These are phyloP conservation scores for Tachysurus fulvidraco DNA, from an alignment of 2,113 vertebrate species.

Conservation along the genomic window DNA sequence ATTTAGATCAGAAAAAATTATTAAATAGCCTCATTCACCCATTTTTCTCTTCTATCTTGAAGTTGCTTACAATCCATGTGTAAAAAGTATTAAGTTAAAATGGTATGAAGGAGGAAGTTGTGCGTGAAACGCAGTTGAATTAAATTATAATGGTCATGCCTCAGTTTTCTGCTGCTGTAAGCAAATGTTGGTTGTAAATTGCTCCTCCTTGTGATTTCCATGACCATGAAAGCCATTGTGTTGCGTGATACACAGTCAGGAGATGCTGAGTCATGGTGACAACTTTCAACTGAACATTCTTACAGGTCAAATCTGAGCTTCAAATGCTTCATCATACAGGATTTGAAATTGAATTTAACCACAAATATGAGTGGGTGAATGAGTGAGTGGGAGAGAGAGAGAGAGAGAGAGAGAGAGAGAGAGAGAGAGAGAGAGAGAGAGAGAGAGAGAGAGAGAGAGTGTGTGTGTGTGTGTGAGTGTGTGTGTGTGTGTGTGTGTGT, in stretches of 20 bases:
- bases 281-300: background rate
- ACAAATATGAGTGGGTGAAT: background rate
- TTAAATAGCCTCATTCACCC: background rate
- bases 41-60: background rate
- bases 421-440: no score
- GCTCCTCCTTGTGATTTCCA: background rate
- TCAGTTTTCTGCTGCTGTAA: background rate
- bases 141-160: background rate
- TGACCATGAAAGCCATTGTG: background rate
- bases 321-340: background rate
- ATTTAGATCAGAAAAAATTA: background rate
- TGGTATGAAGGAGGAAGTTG: background rate
- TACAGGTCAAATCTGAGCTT: background rate
- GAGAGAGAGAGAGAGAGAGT: no score
- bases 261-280: slow-evolving; percentile 55
- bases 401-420: no score
- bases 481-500: no score
- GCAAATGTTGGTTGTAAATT: background rate
- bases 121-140: background rate
- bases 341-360: background rate
- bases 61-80: background rate
- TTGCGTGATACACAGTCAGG: background rate
- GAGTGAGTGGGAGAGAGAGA: no score
- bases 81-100: background rate
- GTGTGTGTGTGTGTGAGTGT: no score